phyloP scores from a whole-genome alignment of 2,113 vertebrate genomes.

The Ailuropoda melanoleuca region DNA sequence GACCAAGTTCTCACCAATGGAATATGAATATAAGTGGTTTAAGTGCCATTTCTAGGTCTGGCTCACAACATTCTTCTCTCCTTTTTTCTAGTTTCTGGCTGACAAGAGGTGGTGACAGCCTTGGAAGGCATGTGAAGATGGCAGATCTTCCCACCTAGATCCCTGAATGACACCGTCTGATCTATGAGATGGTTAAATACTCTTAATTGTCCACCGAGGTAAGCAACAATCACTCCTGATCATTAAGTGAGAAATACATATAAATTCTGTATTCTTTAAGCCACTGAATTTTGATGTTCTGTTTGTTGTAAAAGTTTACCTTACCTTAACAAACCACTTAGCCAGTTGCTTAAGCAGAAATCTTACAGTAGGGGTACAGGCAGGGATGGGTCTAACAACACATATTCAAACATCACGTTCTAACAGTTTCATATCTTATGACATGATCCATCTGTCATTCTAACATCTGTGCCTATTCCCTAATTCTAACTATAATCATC shows the following conservation, averaged over 20 bases:
- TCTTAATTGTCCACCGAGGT: neutral
- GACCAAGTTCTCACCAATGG: neutral
- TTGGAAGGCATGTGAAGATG: neutral
- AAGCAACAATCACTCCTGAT: slow-evolving; percentile 29
- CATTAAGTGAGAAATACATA: neutral
- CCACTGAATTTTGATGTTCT: neutral
- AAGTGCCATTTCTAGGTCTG: neutral
- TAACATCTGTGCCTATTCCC: neutral
- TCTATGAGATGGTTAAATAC: slow-evolving; percentile 12
- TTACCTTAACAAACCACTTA: slow-evolving; percentile 19
- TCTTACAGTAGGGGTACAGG: neutral
- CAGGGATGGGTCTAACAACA: neutral
- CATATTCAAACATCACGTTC: neutral
- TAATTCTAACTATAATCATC: neutral
- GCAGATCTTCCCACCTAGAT: neutral
- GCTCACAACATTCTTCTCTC: neutral
- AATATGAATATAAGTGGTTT: neutral
- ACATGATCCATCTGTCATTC: neutral
- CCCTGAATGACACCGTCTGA: neutral
- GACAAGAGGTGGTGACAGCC: neutral
- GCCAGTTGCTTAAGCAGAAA: neutral
- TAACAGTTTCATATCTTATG: neutral
- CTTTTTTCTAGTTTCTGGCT: slow-evolving; percentile 30
- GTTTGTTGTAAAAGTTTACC: neutral
- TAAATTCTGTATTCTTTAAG: neutral